phyloP scores from a whole-genome alignment of 2,113 vertebrate species.

The Myrmecobius fasciatus region DNA sequence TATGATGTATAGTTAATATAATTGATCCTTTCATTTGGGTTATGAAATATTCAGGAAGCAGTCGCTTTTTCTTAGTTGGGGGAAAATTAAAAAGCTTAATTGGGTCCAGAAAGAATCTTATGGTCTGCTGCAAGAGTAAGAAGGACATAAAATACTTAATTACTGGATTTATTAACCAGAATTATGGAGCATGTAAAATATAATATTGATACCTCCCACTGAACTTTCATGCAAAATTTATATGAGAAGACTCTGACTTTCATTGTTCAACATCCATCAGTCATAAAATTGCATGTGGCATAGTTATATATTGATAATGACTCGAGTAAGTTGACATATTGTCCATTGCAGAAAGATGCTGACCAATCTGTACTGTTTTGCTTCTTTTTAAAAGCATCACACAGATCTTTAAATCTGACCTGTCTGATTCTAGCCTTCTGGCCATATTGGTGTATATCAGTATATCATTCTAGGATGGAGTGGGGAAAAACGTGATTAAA shows the following conservation, averaged over 20 bases:
- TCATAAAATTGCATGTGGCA: not conserved
- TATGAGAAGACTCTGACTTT: not conserved
- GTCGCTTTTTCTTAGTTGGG: not conserved
- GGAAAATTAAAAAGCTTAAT: not conserved
- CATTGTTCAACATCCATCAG: not conserved
- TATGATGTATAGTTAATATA: not conserved
- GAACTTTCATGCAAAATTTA: not conserved
- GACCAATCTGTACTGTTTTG: not conserved
- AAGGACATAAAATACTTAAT: rapidly evolving
- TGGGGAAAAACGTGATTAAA: not conserved
- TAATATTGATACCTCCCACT: not conserved
- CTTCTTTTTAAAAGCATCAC: not conserved
- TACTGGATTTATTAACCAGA: not conserved
- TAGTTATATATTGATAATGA: not conserved
- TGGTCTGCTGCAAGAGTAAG: not conserved
- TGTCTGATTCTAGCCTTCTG: not conserved
- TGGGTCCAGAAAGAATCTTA: not conserved
- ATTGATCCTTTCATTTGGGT: not conserved
- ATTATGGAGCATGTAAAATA: not conserved
- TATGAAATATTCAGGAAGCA: not conserved
- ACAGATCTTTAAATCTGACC: not conserved
- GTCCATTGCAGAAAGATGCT: not conserved
- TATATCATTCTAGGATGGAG: not conserved
- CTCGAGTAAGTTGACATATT: not conserved
- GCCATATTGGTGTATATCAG: not conserved